Percentiles rank a stretch among this genome's conserved stretches.
Conservation (phyloP, 2,888 invertebrate genomes). For the Ernsta delagoae region DNA sequence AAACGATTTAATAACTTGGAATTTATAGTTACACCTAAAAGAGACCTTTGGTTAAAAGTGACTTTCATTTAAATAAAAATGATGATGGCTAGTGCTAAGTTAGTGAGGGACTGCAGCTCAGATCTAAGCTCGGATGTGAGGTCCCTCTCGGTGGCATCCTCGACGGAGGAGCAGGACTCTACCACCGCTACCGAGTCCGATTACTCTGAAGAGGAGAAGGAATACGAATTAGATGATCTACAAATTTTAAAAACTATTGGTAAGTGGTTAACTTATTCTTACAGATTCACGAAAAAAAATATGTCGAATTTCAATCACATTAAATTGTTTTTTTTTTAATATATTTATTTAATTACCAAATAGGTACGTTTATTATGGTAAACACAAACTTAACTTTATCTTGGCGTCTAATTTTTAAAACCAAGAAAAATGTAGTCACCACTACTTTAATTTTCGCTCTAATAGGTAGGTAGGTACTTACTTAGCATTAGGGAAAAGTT, state of each 20-base stretch:
- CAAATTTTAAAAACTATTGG: constrained; percentile 95
- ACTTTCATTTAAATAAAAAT: constrained; percentile 52
- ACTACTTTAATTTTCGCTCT: no score
- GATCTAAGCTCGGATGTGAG: constrained; percentile 79
- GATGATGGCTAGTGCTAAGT: constrained; percentile 84
- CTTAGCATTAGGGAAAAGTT: no score
- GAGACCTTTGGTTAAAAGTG: constrained; percentile 1
- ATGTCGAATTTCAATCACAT: no score
- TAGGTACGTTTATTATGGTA: no score
- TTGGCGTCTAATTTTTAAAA: no score
- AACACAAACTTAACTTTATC: no score
- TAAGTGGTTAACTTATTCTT: constrained; percentile 74
- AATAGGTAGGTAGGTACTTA: no score
- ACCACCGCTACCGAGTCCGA: constrained; percentile 84
- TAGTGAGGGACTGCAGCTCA: constrained; percentile 82
- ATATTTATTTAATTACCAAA: no score
- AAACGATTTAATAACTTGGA: background rate
- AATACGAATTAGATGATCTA: constrained; percentile 91
- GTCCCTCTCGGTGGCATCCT: constrained; percentile 80
- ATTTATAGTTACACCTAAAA: background rate
- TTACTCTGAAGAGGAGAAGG: constrained; percentile 85
- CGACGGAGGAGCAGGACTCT: constrained; percentile 83
- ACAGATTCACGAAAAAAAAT: no score
- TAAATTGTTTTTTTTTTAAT: no score
- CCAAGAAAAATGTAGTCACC: no score